Evolutionary conservation across 2,888 invertebrate species (phyloP).

Genomic region (Lacanobia wlatinum): DNA sequence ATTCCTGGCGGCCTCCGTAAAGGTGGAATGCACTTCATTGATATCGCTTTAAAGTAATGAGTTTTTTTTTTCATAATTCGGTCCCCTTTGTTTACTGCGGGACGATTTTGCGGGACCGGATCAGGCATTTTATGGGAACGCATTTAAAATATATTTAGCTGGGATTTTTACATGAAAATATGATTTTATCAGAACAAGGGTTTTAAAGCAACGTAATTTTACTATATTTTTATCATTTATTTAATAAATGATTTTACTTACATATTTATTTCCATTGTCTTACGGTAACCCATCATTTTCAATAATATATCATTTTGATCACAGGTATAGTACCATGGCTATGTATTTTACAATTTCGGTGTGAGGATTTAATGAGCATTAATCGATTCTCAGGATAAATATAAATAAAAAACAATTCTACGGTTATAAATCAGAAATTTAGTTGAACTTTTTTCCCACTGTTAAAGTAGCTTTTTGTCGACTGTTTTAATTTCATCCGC

Average conservation of each 20-base stretch:
- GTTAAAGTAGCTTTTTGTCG: background rate
- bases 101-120: slow-evolving; percentile 34
- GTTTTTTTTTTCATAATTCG: slow-evolving; percentile 75
- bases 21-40: slow-evolving; percentile 89
- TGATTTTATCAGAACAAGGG: background rate
- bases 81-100: slow-evolving; percentile 59
- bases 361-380: background rate
- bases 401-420: background rate
- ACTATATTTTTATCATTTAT: too few species aligned
- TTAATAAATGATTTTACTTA: too few species aligned
- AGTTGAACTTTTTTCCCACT: background rate
- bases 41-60: slow-evolving; percentile 87
- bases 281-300: too few species aligned
- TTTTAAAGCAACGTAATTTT: background rate
- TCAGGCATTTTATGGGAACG: slow-evolving; percentile 42
- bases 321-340: too few species aligned
- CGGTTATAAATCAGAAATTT: background rate
- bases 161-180: background rate
- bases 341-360: background rate
- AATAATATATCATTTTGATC: too few species aligned
- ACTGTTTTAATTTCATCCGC: slow-evolving; percentile 33
- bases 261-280: too few species aligned
- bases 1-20: slow-evolving; percentile 88
- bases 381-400: background rate
- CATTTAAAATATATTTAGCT: background rate